Base-by-base conservation (phyloP, 1,140 invertebrate species). In the Cotesia glomerata region DNA sequence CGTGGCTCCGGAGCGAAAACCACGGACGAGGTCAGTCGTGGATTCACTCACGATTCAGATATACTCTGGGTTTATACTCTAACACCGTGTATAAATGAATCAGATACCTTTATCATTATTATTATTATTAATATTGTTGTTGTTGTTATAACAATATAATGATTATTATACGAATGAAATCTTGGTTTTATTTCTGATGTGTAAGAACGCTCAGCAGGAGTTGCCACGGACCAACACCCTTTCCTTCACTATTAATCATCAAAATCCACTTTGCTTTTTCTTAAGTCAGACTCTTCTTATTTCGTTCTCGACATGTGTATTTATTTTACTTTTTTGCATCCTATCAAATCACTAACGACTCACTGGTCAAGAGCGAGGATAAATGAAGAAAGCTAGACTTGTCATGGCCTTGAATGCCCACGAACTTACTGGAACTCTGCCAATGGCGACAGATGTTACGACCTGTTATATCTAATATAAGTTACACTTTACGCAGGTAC, bases 381-480 rank as follows among this genome's bases (percentile, higher is more conserved):
- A 63, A 69, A 69, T 58, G 14, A 18, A 67, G 32, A n/a, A 49
- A 9, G 36, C 52, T 54, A 18, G 14, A 70, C 72, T 69, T 75
- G 76, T 49, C 73, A 74, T 80, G 81, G 79, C 78, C 79, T 80
- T 82, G 81, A 68, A 73, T 72, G 39, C 39, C 39, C 70, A 75
- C 67, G 78, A 81, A 78, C 77, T 84, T 76, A 79, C 82, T 83
- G 81, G 78, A 82, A 79, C 75, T 74, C 58, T 80, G 80, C 80
- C 82, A 82, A 82, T 81, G 76, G 54, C 67, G 75, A 76, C 54
- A 73, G 58, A 70, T 75, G 63, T 71, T 67, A 59, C 66, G 35
- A 67, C 49, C 5, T n/a, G 26, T 36, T 68, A 7, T 45, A 14
- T 66, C 13, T 66, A 45, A 67, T 32, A 9, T 35, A 36, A 36